Conservation (phyloP, 2,797 vertebrate species). For the Macropus fuliginosus region DNA sequence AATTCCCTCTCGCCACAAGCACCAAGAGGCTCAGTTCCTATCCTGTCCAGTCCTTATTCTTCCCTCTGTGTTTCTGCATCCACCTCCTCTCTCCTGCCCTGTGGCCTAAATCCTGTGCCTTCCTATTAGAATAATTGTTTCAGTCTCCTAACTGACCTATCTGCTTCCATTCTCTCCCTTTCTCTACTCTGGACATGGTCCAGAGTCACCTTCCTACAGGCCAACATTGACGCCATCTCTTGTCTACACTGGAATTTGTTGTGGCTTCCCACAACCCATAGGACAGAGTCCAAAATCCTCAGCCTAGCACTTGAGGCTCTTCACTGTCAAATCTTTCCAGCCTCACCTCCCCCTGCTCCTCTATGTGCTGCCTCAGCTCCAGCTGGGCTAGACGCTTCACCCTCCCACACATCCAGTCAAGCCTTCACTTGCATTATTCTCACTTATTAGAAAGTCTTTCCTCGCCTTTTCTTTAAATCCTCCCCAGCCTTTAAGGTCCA, state of each 20-base stretch:
- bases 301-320: not conserved
- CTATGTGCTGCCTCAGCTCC: not conserved
- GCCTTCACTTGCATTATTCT: not conserved
- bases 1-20: not conserved
- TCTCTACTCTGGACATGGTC: not conserved
- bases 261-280: not conserved
- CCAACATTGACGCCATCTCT: not conserved
- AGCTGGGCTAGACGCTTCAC: not conserved
- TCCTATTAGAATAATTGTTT: not conserved
- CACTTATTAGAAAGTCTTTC: not conserved
- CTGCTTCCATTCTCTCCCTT: not conserved
- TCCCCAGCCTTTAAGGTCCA: not conserved
- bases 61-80: not conserved
- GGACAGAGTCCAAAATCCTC: not conserved
- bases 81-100: not conserved
- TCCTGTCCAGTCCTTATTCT: not conserved
- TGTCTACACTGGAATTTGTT: not conserved
- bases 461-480: not conserved
- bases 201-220: not conserved
- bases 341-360: not conserved
- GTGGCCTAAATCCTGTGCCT: not conserved
- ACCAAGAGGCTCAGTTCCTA: not conserved
- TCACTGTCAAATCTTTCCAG: not conserved
- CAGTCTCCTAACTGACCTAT: not conserved
- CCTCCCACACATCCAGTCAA: not conserved